Conservation (phyloP, 2,113 vertebrate species). For the Pholis gunnellus region DNA sequence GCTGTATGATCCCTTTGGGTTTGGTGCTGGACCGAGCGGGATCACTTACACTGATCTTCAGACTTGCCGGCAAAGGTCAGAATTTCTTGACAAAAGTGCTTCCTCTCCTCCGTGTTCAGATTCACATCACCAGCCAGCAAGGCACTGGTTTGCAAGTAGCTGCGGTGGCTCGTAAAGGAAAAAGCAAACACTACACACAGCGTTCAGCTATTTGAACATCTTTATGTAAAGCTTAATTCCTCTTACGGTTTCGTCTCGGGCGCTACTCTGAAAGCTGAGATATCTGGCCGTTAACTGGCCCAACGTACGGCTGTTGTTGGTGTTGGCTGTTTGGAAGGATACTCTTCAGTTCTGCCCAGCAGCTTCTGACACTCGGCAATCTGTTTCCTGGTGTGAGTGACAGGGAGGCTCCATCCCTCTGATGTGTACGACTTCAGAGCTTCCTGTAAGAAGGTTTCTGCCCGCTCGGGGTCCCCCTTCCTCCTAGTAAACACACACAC, state of each 20-base stretch:
- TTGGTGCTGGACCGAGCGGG: too few species aligned
- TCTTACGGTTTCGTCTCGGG: too few species aligned
- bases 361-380: slow-evolving; percentile 95
- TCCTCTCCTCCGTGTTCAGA: slow-evolving; percentile 88
- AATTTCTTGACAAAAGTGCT: slow-evolving; percentile 93
- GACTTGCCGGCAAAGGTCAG: slow-evolving; percentile 86
- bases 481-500: slow-evolving; percentile 82
- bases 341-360: slow-evolving; percentile 91
- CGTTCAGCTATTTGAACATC: not conserved
- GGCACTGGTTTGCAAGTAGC: slow-evolving; percentile 96
- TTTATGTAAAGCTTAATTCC: too few species aligned
- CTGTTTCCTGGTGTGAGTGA: slow-evolving; percentile 95
- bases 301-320: too few species aligned
- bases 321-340: slow-evolving; percentile 84
- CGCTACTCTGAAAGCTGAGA: too few species aligned
- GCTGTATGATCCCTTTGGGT: too few species aligned
- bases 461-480: slow-evolving; percentile 92
- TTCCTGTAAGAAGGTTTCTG: slow-evolving; percentile 91
- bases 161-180: slow-evolving; percentile 85
- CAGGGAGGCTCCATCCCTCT: slow-evolving; percentile 93
- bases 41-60: slow-evolving; percentile 81
- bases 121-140: slow-evolving; percentile 91
- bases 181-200: not conserved
- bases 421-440: slow-evolving; percentile 92
- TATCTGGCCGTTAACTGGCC: too few species aligned